A percentile compares a stretch with the other conserved stretches of the same genome.
Conservation (phyloP, 1,140 invertebrate genomes). For the Rhagoletis zephyria region DNA sequence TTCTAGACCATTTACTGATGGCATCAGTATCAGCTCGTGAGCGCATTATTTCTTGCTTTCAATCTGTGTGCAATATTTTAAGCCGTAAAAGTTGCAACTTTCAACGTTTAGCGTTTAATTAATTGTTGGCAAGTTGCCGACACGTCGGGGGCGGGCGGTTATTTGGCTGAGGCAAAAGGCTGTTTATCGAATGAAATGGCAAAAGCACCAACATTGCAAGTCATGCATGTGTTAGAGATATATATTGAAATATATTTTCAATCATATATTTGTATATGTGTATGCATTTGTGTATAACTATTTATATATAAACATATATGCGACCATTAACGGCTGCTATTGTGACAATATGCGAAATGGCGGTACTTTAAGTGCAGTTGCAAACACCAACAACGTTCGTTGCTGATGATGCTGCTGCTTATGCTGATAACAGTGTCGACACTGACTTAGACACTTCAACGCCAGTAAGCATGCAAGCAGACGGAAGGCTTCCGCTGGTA, state of each 20-base stretch:
- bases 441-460: constrained; percentile 31
- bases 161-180: neutral
- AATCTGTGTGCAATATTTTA: neutral
- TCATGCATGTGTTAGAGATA: too few species aligned
- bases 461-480: neutral
- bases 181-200: neutral
- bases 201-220: too few species aligned
- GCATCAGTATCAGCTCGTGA: neutral
- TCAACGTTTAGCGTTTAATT: constrained; percentile 14
- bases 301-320: neutral
- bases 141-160: neutral
- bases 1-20: neutral
- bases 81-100: neutral
- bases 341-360: neutral
- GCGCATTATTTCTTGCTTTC: neutral
- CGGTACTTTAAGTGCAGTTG: neutral
- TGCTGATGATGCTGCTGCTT: neutral
- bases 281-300: neutral
- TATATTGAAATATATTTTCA: too few species aligned
- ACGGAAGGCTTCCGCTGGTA: neutral
- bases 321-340: neutral
- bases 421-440: neutral
- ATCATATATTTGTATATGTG: too few species aligned
- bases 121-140: neutral
- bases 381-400: neutral